Evolutionary conservation across 2,888 invertebrate species (phyloP).

Genomic region (Himalopsyche japonica): DNA sequence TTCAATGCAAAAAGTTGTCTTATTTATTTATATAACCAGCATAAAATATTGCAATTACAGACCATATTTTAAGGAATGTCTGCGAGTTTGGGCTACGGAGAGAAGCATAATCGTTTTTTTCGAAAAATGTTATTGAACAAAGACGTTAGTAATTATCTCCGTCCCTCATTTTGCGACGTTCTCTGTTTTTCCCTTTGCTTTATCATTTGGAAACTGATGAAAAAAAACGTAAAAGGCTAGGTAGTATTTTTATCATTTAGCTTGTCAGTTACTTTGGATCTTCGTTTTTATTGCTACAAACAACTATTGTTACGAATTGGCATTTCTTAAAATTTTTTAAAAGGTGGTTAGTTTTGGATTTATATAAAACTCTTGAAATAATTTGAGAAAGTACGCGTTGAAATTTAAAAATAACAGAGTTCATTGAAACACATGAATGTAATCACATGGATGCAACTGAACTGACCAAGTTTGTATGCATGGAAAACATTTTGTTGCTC

Average conservation of each 20-base stretch:
- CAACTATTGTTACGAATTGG: background rate
- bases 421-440: background rate
- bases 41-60: background rate
- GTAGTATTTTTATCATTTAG: background rate
- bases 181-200: background rate
- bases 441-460: too few species aligned
- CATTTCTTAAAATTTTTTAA: background rate
- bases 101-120: background rate
- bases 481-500: too few species aligned
- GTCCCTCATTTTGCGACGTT: background rate
- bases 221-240: background rate
- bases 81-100: background rate
- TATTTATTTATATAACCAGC: background rate
- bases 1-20: too few species aligned
- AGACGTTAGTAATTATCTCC: background rate
- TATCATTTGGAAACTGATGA: background rate
- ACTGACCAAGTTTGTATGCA: too few species aligned
- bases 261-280: background rate
- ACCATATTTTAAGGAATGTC: background rate
- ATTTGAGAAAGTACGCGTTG: background rate
- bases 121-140: constrained; percentile 2
- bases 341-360: background rate
- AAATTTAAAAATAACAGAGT: background rate
- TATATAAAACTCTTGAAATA: background rate
- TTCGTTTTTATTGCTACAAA: background rate